phyloP scores from a whole-genome alignment of 2,797 vertebrate species.

The Oophaga sylvatica region DNA sequence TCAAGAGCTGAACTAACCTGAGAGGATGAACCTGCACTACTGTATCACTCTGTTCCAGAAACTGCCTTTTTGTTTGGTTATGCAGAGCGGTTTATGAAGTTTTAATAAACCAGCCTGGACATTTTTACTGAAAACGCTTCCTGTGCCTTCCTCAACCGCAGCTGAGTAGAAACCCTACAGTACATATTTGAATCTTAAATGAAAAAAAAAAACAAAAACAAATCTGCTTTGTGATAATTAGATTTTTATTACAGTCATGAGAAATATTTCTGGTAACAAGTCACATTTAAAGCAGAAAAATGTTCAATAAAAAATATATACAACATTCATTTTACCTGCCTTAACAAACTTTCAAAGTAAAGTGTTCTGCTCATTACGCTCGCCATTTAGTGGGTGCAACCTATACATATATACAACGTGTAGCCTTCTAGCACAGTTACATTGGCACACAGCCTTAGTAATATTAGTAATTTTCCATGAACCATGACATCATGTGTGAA shows the following conservation, averaged over 20 bases:
- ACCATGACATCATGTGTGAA: neutral
- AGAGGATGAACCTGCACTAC: too few relatives aligned
- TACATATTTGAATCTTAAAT: too few relatives aligned
- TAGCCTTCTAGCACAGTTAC: neutral
- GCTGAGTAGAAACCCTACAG: too few relatives aligned
- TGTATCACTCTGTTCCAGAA: too few relatives aligned
- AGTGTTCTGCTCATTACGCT: neutral
- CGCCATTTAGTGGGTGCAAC: neutral
- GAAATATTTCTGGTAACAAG: conserved; percentile 44
- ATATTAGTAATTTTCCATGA: neutral
- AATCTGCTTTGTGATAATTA: conserved; percentile 23
- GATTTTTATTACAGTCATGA: conserved; percentile 54
- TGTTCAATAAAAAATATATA: conserved; percentile 54
- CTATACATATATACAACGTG: neutral
- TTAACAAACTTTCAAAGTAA: neutral
- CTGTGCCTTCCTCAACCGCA: too few relatives aligned
- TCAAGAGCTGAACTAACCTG: too few relatives aligned
- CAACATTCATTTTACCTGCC: conserved; percentile 37
- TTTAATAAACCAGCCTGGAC: too few relatives aligned
- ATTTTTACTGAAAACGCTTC: too few relatives aligned
- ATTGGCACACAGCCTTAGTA: neutral
- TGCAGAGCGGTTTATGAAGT: too few relatives aligned
- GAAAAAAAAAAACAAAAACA: too few relatives aligned
- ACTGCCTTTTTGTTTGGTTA: too few relatives aligned
- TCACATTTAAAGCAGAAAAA: conserved; percentile 53